Evolutionary conservation across 1,140 invertebrate species (phyloP).

Genomic region (Zaprionus tsacasi): DNA sequence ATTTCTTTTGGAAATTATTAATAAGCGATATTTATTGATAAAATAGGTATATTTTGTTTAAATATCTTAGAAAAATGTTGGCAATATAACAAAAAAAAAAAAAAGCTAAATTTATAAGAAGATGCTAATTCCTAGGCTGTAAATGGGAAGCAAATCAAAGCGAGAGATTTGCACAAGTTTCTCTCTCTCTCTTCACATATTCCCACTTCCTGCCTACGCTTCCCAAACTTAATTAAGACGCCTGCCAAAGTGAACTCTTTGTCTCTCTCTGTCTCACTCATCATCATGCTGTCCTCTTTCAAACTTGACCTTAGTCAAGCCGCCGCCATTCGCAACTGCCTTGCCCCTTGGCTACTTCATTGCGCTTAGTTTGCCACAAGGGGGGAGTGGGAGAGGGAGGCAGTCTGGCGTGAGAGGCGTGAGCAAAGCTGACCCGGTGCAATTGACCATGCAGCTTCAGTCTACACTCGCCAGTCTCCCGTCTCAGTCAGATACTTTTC

Average conservation of each 20-base stretch:
- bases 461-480: constrained; percentile 16
- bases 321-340: constrained; percentile 1
- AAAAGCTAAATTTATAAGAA: too few species aligned
- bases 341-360: constrained; percentile 63
- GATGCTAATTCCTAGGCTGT: too few species aligned
- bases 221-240: constrained; percentile 34
- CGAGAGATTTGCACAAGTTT: too few species aligned
- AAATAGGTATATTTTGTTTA: too few species aligned
- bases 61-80: too few species aligned
- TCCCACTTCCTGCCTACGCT: not conserved
- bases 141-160: not conserved
- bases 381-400: not conserved
- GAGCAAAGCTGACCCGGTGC: constrained; percentile 58
- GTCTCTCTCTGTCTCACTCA: constrained; percentile 7
- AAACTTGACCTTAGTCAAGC: constrained; percentile 61
- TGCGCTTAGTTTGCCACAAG: constrained; percentile 72
- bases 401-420: not conserved
- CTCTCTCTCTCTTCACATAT: not conserved
- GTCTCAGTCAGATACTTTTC: constrained; percentile 71
- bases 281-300: constrained; percentile 29
- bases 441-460: constrained; percentile 64
- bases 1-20: too few species aligned
- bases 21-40: too few species aligned
- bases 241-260: not conserved
- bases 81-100: too few species aligned